These are phyloP conservation scores for Cistogaster globosa DNA, from an alignment of 2,888 invertebrate species.

Conservation along the genomic window DNA sequence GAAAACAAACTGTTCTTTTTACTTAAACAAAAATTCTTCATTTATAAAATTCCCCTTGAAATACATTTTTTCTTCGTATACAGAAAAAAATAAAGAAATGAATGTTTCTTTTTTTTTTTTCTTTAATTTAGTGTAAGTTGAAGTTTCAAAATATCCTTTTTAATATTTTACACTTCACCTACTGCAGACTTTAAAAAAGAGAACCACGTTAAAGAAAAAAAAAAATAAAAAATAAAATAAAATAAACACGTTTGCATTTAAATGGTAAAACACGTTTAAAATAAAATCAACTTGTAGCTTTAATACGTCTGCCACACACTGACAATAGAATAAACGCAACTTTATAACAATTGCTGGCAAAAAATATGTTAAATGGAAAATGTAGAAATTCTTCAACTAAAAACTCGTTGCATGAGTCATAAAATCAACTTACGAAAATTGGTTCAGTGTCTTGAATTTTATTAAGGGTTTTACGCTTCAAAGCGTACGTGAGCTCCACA, in stretches of 20 bases:
- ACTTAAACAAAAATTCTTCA: too few species aligned
- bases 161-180: too few species aligned
- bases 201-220: too few species aligned
- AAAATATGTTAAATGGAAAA: constrained; percentile 4
- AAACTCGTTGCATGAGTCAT: constrained; percentile 20
- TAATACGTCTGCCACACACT: constrained; percentile 7
- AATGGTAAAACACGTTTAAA: constrained; percentile 12
- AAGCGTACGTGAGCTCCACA: background rate
- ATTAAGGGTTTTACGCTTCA: constrained; percentile 21
- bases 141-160: too few species aligned
- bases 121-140: too few species aligned
- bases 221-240: background rate
- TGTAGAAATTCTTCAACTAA: background rate
- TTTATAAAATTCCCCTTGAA: too few species aligned
- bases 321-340: background rate
- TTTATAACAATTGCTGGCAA: background rate
- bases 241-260: background rate
- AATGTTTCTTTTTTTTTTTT: too few species aligned
- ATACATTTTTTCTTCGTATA: too few species aligned
- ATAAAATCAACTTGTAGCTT: constrained; percentile 42
- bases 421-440: constrained; percentile 45
- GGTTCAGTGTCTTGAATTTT: constrained; percentile 16
- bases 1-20: too few species aligned
- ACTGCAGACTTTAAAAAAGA: too few species aligned
- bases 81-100: too few species aligned